These are phyloP conservation scores for Neoaliturus tenellus DNA, from an alignment of 2,888 invertebrate species.

Conservation along the genomic window DNA sequence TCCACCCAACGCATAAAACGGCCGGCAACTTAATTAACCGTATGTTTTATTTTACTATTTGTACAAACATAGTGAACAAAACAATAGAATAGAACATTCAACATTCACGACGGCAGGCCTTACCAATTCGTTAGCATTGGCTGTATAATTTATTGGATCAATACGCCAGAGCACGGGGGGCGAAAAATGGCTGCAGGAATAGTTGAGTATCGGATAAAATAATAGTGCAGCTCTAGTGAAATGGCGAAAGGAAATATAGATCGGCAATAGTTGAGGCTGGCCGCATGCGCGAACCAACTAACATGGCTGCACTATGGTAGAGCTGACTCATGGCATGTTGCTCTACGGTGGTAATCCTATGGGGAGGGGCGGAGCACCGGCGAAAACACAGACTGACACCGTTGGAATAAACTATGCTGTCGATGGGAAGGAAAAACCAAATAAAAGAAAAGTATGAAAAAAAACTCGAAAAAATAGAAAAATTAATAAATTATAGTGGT, in stretches of 20 bases:
- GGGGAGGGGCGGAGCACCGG: background rate
- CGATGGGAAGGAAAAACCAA: background rate
- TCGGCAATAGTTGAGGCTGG: conserved; percentile 36
- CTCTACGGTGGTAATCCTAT: background rate
- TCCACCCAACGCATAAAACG: background rate
- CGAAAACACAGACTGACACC: background rate
- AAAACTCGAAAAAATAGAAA: background rate
- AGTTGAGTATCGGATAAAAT: conserved; percentile 51
- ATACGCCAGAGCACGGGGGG: conserved; percentile 20
- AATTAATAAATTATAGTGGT: no score
- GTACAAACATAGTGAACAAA: background rate
- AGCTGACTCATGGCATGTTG: conserved; percentile 15
- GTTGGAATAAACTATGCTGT: background rate
- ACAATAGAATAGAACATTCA: conserved; percentile 20
- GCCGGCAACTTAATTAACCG: background rate
- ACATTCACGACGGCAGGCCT: background rate
- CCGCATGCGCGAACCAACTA: conserved; percentile 32
- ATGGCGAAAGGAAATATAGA: conserved; percentile 53
- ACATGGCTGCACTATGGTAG: conserved; percentile 45
- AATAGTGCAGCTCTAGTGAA: conserved; percentile 50
- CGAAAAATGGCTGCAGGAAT: conserved; percentile 42
- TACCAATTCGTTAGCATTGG: conserved; percentile 34
- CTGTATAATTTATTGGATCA: conserved; percentile 51
- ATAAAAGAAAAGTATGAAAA: background rate
- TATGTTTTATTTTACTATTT: conserved; percentile 21